These are phyloP conservation scores for Zaprionus davidi DNA, from an alignment of 1,140 invertebrate genomes.

Conservation along the genomic window DNA sequence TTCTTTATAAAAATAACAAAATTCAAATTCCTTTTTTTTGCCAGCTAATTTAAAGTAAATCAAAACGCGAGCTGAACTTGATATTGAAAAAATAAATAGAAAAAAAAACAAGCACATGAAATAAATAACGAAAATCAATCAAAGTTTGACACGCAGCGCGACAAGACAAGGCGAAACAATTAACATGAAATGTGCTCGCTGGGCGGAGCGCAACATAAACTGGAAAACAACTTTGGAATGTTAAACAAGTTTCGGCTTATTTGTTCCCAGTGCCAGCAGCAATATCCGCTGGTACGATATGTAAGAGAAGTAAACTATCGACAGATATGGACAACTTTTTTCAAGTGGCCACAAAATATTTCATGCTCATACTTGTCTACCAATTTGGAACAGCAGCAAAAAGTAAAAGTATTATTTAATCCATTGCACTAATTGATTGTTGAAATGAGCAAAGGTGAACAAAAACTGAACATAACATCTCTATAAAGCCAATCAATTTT, in stretches of 20 bases:
- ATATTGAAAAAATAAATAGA: constrained; percentile 37
- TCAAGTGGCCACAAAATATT: constrained; percentile 27
- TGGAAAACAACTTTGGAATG: constrained; percentile 49
- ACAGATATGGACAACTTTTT: constrained; percentile 35
- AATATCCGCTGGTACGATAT: constrained; percentile 22
- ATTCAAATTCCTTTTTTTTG: constrained; percentile 24
- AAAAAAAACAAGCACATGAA: constrained; percentile 1
- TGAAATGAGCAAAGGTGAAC: constrained; percentile 12
- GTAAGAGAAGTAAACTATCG: constrained; percentile 54
- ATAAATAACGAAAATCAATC: constrained; percentile 40
- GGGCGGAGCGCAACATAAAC: constrained; percentile 30
- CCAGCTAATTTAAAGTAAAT: constrained; percentile 37
- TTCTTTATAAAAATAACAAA: not conserved
- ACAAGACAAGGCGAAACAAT: constrained; percentile 42
- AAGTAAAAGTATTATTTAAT: constrained; percentile 15
- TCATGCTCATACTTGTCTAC: constrained; percentile 13
- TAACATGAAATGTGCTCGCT: constrained; percentile 46
- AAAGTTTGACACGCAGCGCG: constrained; percentile 29
- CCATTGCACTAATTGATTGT: constrained; percentile 65
- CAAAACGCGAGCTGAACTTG: constrained; percentile 37
- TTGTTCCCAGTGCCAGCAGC: constrained; percentile 12
- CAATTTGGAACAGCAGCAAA: constrained; percentile 22
- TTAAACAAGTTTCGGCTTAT: constrained; percentile 50
- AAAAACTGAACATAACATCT: constrained; percentile 31
- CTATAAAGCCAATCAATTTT: constrained; percentile 41